A percentile compares a stretch with the other conserved stretches of the same genome.
Evolutionary conservation across 1,140 invertebrate species (phyloP).

Genomic region (Maconellicoccus hirsutus): DNA sequence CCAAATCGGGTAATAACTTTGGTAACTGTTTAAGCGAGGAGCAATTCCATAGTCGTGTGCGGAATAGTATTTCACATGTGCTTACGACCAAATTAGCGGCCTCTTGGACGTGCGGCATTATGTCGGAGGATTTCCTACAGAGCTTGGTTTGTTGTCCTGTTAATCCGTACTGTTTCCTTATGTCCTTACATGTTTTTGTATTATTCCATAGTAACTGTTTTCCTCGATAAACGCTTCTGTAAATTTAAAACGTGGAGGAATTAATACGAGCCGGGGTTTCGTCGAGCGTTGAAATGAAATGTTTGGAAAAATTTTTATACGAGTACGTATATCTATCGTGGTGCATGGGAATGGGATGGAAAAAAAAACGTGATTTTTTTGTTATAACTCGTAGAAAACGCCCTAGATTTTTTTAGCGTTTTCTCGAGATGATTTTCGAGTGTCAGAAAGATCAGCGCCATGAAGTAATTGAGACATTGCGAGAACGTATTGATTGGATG

Average conservation of each 20-base stretch:
- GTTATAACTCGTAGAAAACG: too few species aligned
- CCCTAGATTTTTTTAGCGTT: too few species aligned
- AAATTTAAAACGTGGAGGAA: background rate
- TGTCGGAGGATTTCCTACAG: conserved; percentile 48
- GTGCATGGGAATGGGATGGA: too few species aligned
- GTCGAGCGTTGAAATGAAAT: too few species aligned
- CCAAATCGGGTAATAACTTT: conserved; percentile 56
- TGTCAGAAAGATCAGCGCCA: too few species aligned
- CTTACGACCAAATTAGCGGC: conserved; percentile 53
- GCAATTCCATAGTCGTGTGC: conserved; percentile 71
- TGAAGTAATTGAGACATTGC: too few species aligned
- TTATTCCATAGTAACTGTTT: conserved; percentile 26
- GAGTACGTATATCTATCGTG: too few species aligned
- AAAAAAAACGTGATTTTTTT: too few species aligned
- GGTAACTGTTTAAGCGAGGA: conserved; percentile 61
- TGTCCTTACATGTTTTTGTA: conserved; percentile 32
- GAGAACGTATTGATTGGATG: too few species aligned
- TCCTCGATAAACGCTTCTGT: conserved; percentile 37
- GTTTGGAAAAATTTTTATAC: too few species aligned
- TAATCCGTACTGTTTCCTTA: conserved; percentile 42
- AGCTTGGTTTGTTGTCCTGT: conserved; percentile 48
- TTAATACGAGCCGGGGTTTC: background rate
- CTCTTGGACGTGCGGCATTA: conserved; percentile 60
- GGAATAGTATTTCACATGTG: conserved; percentile 59
- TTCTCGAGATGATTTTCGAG: too few species aligned